Conservation (phyloP, 64 coral and sea anemone species). For the Anthopleura sola region DNA sequence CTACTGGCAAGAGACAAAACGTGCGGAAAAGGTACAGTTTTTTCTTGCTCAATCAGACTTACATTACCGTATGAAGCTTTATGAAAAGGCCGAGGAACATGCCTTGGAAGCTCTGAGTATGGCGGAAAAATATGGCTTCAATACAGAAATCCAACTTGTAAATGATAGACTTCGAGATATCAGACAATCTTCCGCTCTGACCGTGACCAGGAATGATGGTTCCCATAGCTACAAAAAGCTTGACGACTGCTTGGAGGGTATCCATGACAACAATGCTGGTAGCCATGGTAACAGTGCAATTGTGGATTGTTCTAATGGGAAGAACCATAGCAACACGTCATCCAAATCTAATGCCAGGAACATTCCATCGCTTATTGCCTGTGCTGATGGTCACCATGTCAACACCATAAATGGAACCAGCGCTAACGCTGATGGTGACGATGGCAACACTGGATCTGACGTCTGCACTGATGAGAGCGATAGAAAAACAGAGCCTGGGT, state of each 20-base stretch:
- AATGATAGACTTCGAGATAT: background rate
- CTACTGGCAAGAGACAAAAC: background rate
- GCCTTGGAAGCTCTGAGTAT: background rate
- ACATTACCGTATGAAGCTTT: background rate
- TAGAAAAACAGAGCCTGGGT: background rate
- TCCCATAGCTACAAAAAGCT: background rate
- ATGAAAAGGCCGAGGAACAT: background rate
- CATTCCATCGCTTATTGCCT: no score
- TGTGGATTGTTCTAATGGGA: no score
- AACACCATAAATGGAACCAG: no score
- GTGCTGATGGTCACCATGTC: no score
- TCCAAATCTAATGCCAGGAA: no score
- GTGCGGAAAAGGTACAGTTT: slow-evolving; percentile 15
- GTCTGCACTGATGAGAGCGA: background rate
- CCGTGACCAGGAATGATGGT: background rate
- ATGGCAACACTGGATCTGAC: background rate
- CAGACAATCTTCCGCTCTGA: background rate
- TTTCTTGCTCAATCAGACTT: slow-evolving; percentile 24
- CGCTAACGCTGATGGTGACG: background rate
- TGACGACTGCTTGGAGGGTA: background rate
- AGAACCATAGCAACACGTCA: no score
- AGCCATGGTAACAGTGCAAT: background rate
- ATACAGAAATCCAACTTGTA: slow-evolving; percentile 1
- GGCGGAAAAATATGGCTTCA: slow-evolving; percentile 16
- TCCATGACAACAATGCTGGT: background rate